These are phyloP conservation scores for Ovis canadensis DNA, from an alignment of 2,113 vertebrate species.

Conservation along the genomic window DNA sequence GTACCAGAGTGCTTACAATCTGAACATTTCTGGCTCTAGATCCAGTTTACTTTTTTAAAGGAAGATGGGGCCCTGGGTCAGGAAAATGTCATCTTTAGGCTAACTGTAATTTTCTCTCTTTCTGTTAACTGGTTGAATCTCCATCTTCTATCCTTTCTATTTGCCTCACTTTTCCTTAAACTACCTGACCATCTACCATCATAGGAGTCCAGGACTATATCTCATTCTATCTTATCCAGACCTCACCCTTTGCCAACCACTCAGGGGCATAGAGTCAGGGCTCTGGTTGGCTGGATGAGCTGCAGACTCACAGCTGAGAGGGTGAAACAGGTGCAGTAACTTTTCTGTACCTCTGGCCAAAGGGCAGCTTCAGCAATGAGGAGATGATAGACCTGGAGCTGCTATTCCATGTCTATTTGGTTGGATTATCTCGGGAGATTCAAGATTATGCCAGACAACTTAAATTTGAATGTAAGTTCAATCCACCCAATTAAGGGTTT, in stretches of 20 bases:
- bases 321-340: not conserved
- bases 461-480: not conserved
- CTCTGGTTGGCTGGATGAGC: not conserved
- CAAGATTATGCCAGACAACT: not conserved
- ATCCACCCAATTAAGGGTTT: not conserved
- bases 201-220: not conserved
- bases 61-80: no score
- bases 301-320: not conserved
- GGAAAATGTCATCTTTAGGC: not conserved
- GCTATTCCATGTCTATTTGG: not conserved
- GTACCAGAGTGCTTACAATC: not conserved
- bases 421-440: not conserved
- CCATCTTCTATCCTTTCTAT: not conserved
- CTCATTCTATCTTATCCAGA: not conserved
- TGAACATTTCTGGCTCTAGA: not conserved
- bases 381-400: not conserved
- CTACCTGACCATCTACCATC: not conserved
- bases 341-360: not conserved
- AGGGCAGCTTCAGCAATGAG: not conserved
- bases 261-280: not conserved
- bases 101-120: not conserved
- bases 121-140: not conserved
- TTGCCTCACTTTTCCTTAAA: not conserved
- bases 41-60: not conserved
- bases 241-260: not conserved